Conservation (phyloP, 2,888 invertebrate species). For the Nineta flava region DNA sequence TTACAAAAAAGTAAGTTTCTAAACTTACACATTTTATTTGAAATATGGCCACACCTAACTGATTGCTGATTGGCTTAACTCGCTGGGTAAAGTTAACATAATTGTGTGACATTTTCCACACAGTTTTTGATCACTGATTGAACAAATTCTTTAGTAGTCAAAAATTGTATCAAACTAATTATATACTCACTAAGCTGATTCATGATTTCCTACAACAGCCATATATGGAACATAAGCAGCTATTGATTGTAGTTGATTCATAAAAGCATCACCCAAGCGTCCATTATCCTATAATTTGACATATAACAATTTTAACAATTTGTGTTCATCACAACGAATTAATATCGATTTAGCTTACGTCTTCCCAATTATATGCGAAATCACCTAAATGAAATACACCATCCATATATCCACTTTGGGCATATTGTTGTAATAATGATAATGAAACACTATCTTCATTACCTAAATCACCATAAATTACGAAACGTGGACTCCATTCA, state of each 20-base stretch:
- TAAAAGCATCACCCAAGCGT: slow-evolving; percentile 67
- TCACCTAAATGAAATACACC: slow-evolving; percentile 73
- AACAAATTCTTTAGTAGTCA: too few relatives aligned
- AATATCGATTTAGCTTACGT: slow-evolving; percentile 19
- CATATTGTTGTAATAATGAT: slow-evolving; percentile 58
- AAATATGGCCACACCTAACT: too few relatives aligned
- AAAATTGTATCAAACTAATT: too few relatives aligned
- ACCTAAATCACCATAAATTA: slow-evolving; percentile 80
- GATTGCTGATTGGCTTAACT: too few relatives aligned
- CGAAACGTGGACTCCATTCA: slow-evolving; percentile 56
- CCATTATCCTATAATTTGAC: slow-evolving; percentile 37
- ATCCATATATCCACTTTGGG: slow-evolving; percentile 55
- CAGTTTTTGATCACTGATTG: too few relatives aligned
- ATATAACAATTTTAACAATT: not conserved
- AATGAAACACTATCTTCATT: slow-evolving; percentile 64
- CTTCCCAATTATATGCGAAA: slow-evolving; percentile 76
- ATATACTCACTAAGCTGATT: slow-evolving; percentile 50
- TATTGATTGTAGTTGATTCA: slow-evolving; percentile 68
- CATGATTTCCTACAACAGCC: slow-evolving; percentile 73
- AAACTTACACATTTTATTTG: too few relatives aligned
- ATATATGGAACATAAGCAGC: slow-evolving; percentile 78
- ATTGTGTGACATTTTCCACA: too few relatives aligned
- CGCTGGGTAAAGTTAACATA: too few relatives aligned
- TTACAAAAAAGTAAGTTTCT: too few relatives aligned
- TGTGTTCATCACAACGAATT: not conserved